Evolutionary conservation across 2,113 vertebrate species (phyloP), one percentile per base, ranked within the genome.

Genomic region (Ranitomeya imitator): DNA sequence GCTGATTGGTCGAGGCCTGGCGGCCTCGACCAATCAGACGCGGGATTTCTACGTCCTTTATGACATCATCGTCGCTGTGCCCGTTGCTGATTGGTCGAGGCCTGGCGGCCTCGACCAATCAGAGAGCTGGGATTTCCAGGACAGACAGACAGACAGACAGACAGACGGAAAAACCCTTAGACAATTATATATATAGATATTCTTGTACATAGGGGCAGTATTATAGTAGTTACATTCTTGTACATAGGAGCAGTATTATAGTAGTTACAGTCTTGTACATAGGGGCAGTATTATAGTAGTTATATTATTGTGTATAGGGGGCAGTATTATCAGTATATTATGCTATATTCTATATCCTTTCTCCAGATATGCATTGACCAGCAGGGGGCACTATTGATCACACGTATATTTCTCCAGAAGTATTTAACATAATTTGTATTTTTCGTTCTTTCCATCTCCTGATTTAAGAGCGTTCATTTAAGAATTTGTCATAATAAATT

Each of bases 221-320:
- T 74, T 74, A 74, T 74, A 74, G 37, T 45, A 74, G 71, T 74
- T 74, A 74, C 51, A 74, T 74, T 74, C 71, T 45, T 74, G 31
- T 74, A 74, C 15, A 74, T 74, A 45, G 71, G 31, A 31, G 31
- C 31, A 74, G 71, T 74, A 74, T 74, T 74, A 74, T 45, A 74
- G 71, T 51, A 74, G 71, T 45, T 74, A 74, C 51, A 74, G 51
- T 74, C 71, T 74, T 74, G 71, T 51, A 45, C 10, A 45, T 74
- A 74, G 31, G 73, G 3, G 73, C 18, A 76, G 37, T 76, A 21
- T 76, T 76, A 76, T 76, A 76, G 73, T 76, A 76, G 73, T 76
- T 76, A 52, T 52, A 76, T 76, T 76, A 18, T 21, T 76, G 45
- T 73, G 37, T 7, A 37, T 37, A 37, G 23, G 26, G 13, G 26